phyloP scores from a whole-genome alignment of 2,113 vertebrate species.

The Mobula birostris region DNA sequence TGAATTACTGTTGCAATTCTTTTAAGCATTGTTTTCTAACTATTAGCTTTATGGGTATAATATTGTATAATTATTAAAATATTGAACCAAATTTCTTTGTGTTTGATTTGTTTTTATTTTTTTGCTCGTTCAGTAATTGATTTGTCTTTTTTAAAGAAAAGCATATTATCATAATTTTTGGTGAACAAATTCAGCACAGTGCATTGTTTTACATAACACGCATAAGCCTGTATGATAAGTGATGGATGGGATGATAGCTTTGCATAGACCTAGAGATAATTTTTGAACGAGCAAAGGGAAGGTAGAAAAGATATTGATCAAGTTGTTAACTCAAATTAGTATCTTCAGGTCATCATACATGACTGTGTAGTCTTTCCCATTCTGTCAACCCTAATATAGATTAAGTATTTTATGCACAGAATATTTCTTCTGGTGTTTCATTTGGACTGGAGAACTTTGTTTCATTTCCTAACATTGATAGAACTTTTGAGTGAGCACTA shows the following conservation, averaged over 20 bases:
- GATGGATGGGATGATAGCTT: not conserved
- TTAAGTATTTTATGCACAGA: not conserved
- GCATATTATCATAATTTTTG: not conserved
- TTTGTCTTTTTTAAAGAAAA: not conserved
- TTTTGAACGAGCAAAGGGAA: not conserved
- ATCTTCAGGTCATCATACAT: not conserved
- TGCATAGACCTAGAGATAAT: not conserved
- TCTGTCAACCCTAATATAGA: not conserved
- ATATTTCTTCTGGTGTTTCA: not conserved
- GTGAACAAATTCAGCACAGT: not conserved
- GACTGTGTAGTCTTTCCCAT: not conserved
- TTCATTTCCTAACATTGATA: too few relatives aligned
- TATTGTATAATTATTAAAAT: not conserved
- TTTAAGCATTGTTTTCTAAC: not conserved
- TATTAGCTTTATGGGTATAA: not conserved
- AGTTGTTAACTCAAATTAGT: not conserved
- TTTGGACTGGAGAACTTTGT: too few relatives aligned
- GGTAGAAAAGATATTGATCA: not conserved
- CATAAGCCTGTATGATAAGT: not conserved
- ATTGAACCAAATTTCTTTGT: not conserved
- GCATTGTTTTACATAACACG: not conserved
- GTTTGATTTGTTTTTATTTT: not conserved
- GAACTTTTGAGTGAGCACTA: too few relatives aligned
- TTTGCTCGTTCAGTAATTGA: not conserved
- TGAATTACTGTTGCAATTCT: not conserved